These are phyloP conservation scores for Dipus sagitta DNA, from an alignment of 2,797 vertebrate genomes.

Conservation along the genomic window DNA sequence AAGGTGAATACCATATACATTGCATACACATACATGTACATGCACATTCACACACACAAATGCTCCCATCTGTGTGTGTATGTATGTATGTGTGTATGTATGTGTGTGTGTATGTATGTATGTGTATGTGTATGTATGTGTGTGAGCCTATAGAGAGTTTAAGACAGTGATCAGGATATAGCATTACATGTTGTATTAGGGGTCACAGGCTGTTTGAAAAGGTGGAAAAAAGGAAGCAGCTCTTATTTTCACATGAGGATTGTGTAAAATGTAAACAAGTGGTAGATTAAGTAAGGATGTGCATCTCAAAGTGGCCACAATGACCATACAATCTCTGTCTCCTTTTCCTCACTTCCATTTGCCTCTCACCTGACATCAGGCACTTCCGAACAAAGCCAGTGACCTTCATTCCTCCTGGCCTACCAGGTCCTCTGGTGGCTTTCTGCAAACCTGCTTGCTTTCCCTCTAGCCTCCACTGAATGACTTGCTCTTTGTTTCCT, in stretches of 20 bases:
- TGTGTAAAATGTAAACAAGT: background rate
- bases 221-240: background rate
- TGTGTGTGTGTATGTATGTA: too few relatives aligned
- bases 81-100: too few relatives aligned
- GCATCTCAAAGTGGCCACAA: background rate
- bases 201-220: background rate
- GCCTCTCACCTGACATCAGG: background rate
- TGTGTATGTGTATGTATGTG: background rate
- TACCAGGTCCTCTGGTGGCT: background rate
- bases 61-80: too few relatives aligned
- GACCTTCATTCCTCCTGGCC: background rate
- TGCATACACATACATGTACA: background rate
- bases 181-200: background rate
- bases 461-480: background rate
- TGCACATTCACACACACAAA: background rate
- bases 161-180: background rate
- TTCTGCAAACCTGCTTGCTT: background rate
- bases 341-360: background rate
- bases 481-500: background rate
- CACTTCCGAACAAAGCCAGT: background rate
- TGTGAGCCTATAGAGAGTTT: background rate
- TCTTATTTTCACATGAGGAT: background rate
- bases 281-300: background rate
- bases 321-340: background rate
- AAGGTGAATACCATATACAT: background rate